A percentile compares a stretch with the other conserved stretches of the same genome.
These are phyloP conservation scores for Aphelocoma coerulescens DNA, from an alignment of 2,113 vertebrate species.

Conservation along the genomic window DNA sequence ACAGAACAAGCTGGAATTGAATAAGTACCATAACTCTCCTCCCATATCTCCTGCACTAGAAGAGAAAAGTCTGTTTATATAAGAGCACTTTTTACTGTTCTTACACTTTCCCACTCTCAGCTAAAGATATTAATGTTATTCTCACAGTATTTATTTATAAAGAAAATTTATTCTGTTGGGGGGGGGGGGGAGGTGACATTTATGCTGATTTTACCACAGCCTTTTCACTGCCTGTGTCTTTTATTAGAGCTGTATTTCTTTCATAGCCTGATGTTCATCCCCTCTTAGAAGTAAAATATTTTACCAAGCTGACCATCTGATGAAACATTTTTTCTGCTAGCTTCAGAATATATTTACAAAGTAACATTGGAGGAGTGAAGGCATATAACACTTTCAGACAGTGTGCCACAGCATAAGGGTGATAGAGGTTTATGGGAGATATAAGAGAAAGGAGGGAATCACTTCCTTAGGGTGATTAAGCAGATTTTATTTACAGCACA, in stretches of 20 bases:
- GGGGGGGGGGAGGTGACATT: slow-evolving; percentile 31
- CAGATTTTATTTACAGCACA: slow-evolving; percentile 45
- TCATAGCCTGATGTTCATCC: slow-evolving; percentile 30
- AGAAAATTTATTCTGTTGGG: slow-evolving; percentile 56
- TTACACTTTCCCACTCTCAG: slow-evolving; percentile 10
- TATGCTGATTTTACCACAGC: slow-evolving; percentile 60
- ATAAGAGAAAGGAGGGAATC: not conserved
- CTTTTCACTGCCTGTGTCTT: slow-evolving; percentile 52
- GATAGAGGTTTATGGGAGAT: slow-evolving; percentile 45
- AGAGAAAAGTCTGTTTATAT: slow-evolving; percentile 28
- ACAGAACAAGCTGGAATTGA: not conserved
- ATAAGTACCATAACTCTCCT: not conserved
- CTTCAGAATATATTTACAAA: slow-evolving; percentile 48
- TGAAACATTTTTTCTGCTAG: slow-evolving; percentile 49
- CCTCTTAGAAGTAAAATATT: slow-evolving; percentile 66
- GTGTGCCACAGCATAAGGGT: not conserved
- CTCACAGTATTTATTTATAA: slow-evolving; percentile 60
- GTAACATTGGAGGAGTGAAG: slow-evolving; percentile 27
- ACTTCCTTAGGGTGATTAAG: slow-evolving; percentile 29
- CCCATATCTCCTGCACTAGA: not conserved
- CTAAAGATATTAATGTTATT: slow-evolving; percentile 59
- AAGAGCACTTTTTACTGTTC: not conserved
- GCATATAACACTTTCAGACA: slow-evolving; percentile 35
- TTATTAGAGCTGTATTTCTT: slow-evolving; percentile 62
- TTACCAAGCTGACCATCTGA: slow-evolving; percentile 60